A percentile compares a stretch with the other conserved stretches of the same genome.
Conservation (phyloP, 2,888 invertebrate species). For the Cantharis nigra region DNA sequence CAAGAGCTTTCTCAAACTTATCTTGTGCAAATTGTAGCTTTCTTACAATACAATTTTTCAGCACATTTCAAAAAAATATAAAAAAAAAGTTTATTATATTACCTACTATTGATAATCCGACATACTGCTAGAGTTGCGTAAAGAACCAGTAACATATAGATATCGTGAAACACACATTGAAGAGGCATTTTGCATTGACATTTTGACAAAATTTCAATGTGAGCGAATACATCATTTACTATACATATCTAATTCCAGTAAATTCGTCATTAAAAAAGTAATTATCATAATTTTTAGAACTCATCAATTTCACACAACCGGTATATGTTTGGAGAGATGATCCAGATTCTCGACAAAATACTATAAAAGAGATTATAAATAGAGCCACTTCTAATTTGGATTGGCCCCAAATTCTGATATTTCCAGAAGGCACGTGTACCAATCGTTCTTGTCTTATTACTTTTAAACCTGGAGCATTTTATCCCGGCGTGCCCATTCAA, state of each 20-base stretch:
- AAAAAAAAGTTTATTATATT: no score
- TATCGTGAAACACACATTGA: neutral
- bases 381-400: slow-evolving; percentile 81
- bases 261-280: neutral
- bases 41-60: no score
- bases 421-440: slow-evolving; percentile 96
- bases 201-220: neutral
- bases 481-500: slow-evolving; percentile 94
- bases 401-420: slow-evolving; percentile 94
- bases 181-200: neutral
- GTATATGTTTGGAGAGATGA: slow-evolving; percentile 94
- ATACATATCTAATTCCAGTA: neutral
- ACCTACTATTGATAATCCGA: neutral
- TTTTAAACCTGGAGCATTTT: slow-evolving; percentile 91
- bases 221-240: neutral
- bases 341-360: slow-evolving; percentile 87
- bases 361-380: slow-evolving; percentile 85
- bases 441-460: slow-evolving; percentile 90
- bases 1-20: no score
- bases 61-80: no score
- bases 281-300: slow-evolving; percentile 63
- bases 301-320: slow-evolving; percentile 93
- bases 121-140: neutral
- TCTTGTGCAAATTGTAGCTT: no score
- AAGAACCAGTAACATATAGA: neutral